Base-by-base conservation (phyloP, 2,888 invertebrate genomes). In the Thecocarcelia acutangulata region DNA sequence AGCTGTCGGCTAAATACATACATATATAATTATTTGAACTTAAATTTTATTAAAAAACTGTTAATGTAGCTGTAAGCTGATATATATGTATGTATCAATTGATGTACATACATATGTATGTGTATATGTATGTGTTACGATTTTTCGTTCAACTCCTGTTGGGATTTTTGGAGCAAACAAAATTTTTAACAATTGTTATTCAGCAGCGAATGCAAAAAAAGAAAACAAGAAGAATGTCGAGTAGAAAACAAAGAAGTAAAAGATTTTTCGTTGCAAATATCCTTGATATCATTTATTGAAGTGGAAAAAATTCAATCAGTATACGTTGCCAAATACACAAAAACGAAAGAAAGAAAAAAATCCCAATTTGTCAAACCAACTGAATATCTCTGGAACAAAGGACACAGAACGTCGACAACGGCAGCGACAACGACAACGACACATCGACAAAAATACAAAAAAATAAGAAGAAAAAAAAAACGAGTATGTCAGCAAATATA, bases 271-370 rank as follows among this genome's bases (percentile, higher is more conserved):
- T 83, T 86, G 86, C 86, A 88, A 88, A 88, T 88, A 89, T 89
- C 84, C 88, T 88, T 89, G 88, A 89, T 88, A 89, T 87, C 89
- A 88, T 87, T 88, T 88, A 88, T 88, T 88, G 88, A 88, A 88
- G 87, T 86, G 89, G 88, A 88, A 88, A 87, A 87, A 88, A 88
- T 88, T 88, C 88, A 88, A 88, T 88, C 88, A 88, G 88, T 87
- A 88, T 88, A 87, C 88, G 88, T 87, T 86, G 87, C 89, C 88
- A 89, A 88, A 73, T 73, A 81, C 48, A 81, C 80, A 81, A 66
- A 81, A 81, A 81, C n/a, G n/a, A n/a, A n/a, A n/a, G n/a, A n/a
- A n/a, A n/a, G n/a, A 9, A 6, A 33, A 81, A 76, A 76, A 68
- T 76, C 56, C 56, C 80, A 76, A 64, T 61, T 63, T 70, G 75